Conservation (phyloP, 2,797 vertebrate species). For the Sebastolobus alascanus region DNA sequence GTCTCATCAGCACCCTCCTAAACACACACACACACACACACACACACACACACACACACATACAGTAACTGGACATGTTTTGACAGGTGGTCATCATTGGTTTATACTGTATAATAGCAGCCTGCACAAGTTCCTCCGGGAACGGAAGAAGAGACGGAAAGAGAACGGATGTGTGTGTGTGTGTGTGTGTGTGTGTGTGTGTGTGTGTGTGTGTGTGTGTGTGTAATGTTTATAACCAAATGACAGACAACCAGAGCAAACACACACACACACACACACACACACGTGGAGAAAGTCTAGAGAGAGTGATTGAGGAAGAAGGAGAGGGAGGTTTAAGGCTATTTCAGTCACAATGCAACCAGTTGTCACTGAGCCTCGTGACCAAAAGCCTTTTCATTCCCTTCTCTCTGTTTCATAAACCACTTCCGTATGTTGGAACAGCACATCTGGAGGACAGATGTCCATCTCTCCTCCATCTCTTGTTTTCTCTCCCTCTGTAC, state of each 20-base stretch:
- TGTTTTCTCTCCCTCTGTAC: slow-evolving; percentile 58
- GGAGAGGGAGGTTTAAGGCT: slow-evolving; percentile 20
- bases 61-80: slow-evolving; percentile 56
- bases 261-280: slow-evolving; percentile 16
- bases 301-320: slow-evolving; percentile 24
- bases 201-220: slow-evolving; percentile 24
- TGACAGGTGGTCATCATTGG: slow-evolving; percentile 69
- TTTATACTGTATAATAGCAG: slow-evolving; percentile 56
- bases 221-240: slow-evolving; percentile 7
- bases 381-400: slow-evolving; percentile 60
- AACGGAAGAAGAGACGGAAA: slow-evolving; percentile 44
- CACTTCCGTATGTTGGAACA: slow-evolving; percentile 40
- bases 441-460: slow-evolving; percentile 85
- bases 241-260: slow-evolving; percentile 10
- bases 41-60: slow-evolving; percentile 5
- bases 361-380: slow-evolving; percentile 64
- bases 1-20: slow-evolving; percentile 39
- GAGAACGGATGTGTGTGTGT: slow-evolving; percentile 23
- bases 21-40: slow-evolving; percentile 17
- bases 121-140: slow-evolving; percentile 49
- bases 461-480: slow-evolving; percentile 61
- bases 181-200: slow-evolving; percentile 21
- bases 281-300: neutral
- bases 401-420: slow-evolving; percentile 67
- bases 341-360: slow-evolving; percentile 58